Evolutionary conservation across 2,797 vertebrate genomes (phyloP).

Genomic region (Triplophysa yarkandensis): DNA sequence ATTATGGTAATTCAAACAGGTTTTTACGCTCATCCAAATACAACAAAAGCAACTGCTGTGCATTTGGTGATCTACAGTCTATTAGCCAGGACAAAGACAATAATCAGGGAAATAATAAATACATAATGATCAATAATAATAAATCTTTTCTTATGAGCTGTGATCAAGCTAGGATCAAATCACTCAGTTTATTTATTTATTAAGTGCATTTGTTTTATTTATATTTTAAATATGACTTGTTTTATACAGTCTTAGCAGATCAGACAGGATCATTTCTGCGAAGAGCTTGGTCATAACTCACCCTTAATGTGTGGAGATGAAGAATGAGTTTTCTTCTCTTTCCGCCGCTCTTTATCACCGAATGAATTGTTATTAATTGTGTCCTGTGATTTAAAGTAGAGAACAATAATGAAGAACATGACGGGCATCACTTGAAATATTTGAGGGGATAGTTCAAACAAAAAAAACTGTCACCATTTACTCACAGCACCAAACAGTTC

Average conservation of each 20-base stretch:
- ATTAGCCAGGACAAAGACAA: neutral
- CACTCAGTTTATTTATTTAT: neutral
- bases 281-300: constrained; percentile 63
- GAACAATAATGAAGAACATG: constrained; percentile 17
- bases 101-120: too few species aligned
- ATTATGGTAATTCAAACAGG: constrained; percentile 34
- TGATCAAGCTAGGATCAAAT: neutral
- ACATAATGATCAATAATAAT: neutral
- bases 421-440: neutral
- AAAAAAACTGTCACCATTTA: too few species aligned
- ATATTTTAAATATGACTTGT: constrained; percentile 1
- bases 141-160: neutral
- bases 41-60: neutral
- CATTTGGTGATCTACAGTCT: neutral
- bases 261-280: constrained; percentile 5
- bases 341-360: constrained; percentile 96
- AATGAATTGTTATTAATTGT: constrained; percentile 98
- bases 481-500: too few species aligned
- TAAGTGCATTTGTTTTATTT: neutral
- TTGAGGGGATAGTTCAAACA: too few species aligned
- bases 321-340: constrained; percentile 86
- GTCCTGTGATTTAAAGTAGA: constrained; percentile 76
- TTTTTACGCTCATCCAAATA: neutral
- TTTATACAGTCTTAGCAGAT: constrained; percentile 13
- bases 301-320: constrained; percentile 94